phyloP scores from a whole-genome alignment of 2,797 vertebrate genomes.

The Craterocephalus amniculus region DNA sequence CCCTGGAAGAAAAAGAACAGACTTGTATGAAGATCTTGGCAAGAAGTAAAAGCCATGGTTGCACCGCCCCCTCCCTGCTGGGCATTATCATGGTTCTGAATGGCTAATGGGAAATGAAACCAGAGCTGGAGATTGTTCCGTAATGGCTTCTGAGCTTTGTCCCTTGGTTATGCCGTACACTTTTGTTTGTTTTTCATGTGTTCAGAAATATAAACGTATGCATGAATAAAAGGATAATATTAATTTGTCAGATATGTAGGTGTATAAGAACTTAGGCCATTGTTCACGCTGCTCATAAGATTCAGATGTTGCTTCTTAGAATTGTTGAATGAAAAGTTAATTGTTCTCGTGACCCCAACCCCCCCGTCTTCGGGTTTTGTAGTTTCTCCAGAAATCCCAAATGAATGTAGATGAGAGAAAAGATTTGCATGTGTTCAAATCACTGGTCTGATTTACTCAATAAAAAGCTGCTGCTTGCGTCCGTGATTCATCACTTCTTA shows the following conservation, averaged over 20 bases:
- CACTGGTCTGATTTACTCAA: constrained; percentile 58
- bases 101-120: constrained; percentile 78
- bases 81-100: constrained; percentile 76
- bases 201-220: background rate
- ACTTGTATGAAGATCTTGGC: constrained; percentile 43
- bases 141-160: constrained; percentile 61
- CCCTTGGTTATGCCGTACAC: constrained; percentile 49
- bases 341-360: background rate
- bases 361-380: constrained; percentile 10
- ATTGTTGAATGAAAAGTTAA: background rate
- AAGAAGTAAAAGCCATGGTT: constrained; percentile 44
- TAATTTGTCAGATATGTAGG: too few relatives aligned
- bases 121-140: constrained; percentile 59
- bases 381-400: constrained; percentile 42
- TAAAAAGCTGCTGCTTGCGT: constrained; percentile 61
- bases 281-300: background rate
- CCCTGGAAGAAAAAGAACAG: constrained; percentile 26
- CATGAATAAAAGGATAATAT: background rate
- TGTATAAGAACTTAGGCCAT: too few relatives aligned
- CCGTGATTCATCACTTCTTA: constrained; percentile 68
- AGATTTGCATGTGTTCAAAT: constrained; percentile 55
- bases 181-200: constrained; percentile 31
- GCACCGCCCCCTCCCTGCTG: constrained; percentile 40
- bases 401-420: constrained; percentile 63
- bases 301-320: background rate